Conservation (phyloP, 2,797 vertebrate genomes). For the Agapornis canus region DNA sequence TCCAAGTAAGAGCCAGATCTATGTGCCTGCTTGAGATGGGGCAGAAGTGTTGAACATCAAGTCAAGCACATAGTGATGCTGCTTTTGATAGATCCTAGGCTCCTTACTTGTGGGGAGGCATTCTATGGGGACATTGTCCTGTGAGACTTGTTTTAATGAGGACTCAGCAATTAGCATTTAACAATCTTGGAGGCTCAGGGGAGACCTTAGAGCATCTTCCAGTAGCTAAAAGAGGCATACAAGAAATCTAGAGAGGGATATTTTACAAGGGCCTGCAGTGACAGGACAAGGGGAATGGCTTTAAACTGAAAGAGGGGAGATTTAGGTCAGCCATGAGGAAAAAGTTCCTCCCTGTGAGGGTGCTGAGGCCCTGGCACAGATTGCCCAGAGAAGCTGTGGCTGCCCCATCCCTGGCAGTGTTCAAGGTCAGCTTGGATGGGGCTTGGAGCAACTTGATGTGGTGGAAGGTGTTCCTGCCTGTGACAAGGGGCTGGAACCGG, state of each 20-base stretch:
- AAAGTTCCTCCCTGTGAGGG: background rate
- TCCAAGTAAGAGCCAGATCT: background rate
- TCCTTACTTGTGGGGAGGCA: background rate
- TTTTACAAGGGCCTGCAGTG: background rate
- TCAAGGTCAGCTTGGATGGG: background rate
- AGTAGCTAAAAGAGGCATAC: background rate
- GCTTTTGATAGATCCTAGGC: background rate
- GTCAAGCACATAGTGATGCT: background rate
- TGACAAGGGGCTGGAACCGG: background rate
- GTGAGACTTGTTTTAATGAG: background rate
- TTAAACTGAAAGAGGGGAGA: background rate
- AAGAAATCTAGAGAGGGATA: background rate
- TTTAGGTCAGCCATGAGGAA: background rate
- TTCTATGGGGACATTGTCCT: background rate
- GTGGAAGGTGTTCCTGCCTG: background rate
- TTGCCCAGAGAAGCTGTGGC: fast-evolving
- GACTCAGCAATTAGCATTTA: background rate
- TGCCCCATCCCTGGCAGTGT: background rate
- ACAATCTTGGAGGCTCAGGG: background rate
- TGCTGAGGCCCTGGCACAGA: background rate
- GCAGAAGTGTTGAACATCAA: background rate
- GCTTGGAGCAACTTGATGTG: background rate
- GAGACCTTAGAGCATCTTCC: background rate
- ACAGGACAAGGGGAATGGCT: background rate
- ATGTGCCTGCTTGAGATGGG: background rate